A percentile compares a stretch with the other conserved stretches of the same genome.
phyloP scores from a whole-genome alignment of 2,113 vertebrate genomes.

The Catharus fuscescens region DNA sequence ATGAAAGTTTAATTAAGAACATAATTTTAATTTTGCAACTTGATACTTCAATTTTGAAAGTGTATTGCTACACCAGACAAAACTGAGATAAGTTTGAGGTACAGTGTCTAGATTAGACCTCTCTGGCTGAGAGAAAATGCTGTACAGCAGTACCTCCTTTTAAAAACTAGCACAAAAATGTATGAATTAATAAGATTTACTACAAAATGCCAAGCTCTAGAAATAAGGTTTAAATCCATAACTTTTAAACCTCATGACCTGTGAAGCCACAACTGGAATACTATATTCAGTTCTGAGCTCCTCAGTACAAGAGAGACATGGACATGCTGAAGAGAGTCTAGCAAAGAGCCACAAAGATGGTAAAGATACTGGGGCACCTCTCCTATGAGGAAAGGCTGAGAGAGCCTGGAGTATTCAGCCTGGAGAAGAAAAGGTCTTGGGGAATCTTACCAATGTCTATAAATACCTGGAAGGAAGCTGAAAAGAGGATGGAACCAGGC shows the following conservation, averaged over 20 bases:
- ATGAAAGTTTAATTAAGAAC: not conserved
- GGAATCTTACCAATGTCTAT: not conserved
- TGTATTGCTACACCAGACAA: not conserved
- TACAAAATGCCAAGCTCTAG: not conserved
- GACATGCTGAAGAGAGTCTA: not conserved
- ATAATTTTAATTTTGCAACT: not conserved
- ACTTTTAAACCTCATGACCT: not conserved
- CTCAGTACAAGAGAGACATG: not conserved
- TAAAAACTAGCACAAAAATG: not conserved
- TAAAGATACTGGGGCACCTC: not conserved
- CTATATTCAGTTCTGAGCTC: not conserved
- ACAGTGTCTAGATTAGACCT: not conserved
- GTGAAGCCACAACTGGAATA: not conserved
- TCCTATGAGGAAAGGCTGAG: not conserved
- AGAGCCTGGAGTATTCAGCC: not conserved
- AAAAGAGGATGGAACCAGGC: not conserved
- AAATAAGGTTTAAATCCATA: not conserved
- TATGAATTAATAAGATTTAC: not conserved
- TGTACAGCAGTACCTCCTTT: not conserved
- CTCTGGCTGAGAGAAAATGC: not conserved
- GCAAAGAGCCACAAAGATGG: accelerated
- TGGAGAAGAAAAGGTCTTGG: not conserved
- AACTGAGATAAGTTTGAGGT: not conserved
- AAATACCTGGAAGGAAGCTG: not conserved
- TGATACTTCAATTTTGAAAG: not conserved